phyloP scores from a whole-genome alignment of 2,888 invertebrate species.

The Ectemnius lituratus region DNA sequence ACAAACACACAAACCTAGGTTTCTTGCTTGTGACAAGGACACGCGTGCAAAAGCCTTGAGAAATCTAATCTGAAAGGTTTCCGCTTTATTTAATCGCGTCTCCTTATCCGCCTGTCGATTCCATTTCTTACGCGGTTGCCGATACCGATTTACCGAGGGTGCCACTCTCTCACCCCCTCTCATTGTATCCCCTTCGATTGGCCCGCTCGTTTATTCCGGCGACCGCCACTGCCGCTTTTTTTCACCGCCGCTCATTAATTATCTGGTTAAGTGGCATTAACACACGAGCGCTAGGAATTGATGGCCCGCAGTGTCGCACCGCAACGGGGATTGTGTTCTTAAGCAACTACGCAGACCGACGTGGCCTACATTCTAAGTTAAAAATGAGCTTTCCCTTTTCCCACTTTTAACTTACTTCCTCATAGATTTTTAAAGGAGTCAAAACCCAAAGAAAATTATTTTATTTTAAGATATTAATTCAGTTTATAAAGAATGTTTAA shows the following conservation, averaged over 20 bases:
- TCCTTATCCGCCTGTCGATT: constrained; percentile 43
- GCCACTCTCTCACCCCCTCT: not conserved
- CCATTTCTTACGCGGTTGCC: constrained; percentile 29
- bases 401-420: too few relatives aligned
- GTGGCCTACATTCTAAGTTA: too few relatives aligned
- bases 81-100: constrained; percentile 45
- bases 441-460: not conserved
- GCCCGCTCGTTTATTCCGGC: not conserved
- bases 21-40: constrained; percentile 20
- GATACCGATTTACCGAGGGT: constrained; percentile 2
- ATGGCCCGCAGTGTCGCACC: not conserved
- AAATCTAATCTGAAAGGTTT: constrained; percentile 50
- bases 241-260: constrained; percentile 2
- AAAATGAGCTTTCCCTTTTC: too few relatives aligned
- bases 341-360: too few relatives aligned
- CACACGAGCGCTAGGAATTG: not conserved
- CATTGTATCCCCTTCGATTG: not conserved
- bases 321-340: too few relatives aligned
- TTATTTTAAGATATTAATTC: not conserved
- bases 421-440: too few relatives aligned
- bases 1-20: not conserved
- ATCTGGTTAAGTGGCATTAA: constrained; percentile 6
- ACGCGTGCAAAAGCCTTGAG: constrained; percentile 5
- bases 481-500: too few relatives aligned
- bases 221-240: not conserved